Conservation (phyloP, 2,797 vertebrate species). For the Diplodus sargus region DNA sequence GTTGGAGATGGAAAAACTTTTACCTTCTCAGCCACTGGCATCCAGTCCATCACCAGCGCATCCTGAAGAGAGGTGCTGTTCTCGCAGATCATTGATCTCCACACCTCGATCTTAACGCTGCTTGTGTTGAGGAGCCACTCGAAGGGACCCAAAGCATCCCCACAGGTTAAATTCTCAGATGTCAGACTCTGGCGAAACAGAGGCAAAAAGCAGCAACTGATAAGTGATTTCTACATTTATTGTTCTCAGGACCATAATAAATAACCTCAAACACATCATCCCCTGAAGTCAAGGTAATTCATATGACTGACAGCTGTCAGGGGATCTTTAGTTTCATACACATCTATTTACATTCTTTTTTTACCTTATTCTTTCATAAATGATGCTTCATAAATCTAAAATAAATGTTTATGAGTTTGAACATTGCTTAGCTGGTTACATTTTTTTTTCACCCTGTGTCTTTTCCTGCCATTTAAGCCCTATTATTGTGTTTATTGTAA, state of each 20-base stretch:
- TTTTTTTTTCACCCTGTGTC: too few relatives aligned
- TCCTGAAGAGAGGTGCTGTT: conserved; percentile 57
- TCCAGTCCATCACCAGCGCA: conserved; percentile 55
- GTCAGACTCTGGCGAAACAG: conserved; percentile 53
- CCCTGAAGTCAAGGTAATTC: background rate
- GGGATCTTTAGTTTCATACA: background rate
- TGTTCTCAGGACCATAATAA: background rate
- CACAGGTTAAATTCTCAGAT: conserved; percentile 58
- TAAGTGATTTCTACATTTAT: background rate
- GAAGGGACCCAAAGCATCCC: conserved; percentile 66
- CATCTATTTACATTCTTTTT: background rate
- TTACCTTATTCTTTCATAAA: background rate
- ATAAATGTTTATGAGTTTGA: background rate
- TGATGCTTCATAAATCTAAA: background rate
- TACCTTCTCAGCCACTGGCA: conserved; percentile 73
- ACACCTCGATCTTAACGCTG: conserved; percentile 63
- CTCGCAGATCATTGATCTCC: conserved; percentile 72
- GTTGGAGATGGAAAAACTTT: background rate
- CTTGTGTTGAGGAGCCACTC: conserved; percentile 74
- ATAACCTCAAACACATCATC: background rate
- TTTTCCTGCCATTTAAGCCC: too few relatives aligned
- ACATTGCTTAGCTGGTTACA: too few relatives aligned
- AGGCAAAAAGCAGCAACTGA: background rate
- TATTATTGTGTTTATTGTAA: too few relatives aligned
- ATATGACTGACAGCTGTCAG: background rate